A percentile compares a stretch with the other conserved stretches of the same genome.
phyloP scores from a whole-genome alignment of 2,113 vertebrate genomes.

The Dasypus novemcinctus region DNA sequence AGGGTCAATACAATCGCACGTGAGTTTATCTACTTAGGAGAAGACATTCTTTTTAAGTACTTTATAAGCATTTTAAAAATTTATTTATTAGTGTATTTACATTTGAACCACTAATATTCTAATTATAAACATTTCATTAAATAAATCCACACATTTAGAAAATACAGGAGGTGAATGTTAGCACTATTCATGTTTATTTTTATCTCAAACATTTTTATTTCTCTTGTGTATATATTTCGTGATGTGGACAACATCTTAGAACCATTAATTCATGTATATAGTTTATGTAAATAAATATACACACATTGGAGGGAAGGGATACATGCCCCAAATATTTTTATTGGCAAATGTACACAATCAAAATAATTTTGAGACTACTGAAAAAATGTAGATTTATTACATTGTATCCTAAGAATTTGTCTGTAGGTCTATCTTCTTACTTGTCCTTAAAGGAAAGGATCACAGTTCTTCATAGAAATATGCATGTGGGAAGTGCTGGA shows the following conservation, averaged over 20 bases:
- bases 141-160: not conserved
- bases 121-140: not conserved
- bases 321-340: not conserved
- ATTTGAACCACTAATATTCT: not conserved
- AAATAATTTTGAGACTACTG: not conserved
- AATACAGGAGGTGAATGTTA: not conserved
- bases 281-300: not conserved
- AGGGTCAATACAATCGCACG: not conserved
- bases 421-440: not conserved
- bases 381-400: not conserved
- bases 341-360: not conserved
- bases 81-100: not conserved
- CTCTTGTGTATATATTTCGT: not conserved
- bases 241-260: not conserved
- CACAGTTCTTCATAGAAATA: not conserved
- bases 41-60: not conserved
- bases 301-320: not conserved
- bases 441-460: not conserved
- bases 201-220: not conserved
- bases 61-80: not conserved
- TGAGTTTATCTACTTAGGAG: not conserved
- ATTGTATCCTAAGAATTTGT: not conserved
- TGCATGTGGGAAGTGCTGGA: not conserved
- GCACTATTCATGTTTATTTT: conserved; percentile 8
- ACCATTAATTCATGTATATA: not conserved